Base-by-base conservation (phyloP, 2,797 vertebrate genomes). In the Gambelia wislizenii region DNA sequence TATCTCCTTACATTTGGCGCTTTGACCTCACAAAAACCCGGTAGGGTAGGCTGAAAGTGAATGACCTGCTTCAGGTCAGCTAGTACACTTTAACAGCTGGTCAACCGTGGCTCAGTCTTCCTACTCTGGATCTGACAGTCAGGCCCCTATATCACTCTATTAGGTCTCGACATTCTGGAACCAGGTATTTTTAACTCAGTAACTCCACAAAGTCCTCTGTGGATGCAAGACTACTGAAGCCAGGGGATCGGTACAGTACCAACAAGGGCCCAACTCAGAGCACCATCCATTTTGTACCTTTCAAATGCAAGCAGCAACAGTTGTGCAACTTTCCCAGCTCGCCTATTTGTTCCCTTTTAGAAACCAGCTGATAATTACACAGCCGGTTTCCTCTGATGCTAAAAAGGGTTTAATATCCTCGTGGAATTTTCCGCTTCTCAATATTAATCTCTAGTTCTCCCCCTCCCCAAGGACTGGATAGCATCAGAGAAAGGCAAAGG, bases 391-490 rank as follows among this genome's bases (percentile, higher is more conserved):
- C 82, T 69, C 25, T 64, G 49, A 56, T 18, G 16, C 77, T 77
- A 59, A 75, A 56, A 70, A 56, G 10, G 83, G 30, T 39, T 64
- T 44, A 77, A 3, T 59, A 72, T 77, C 61, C 84, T 4, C 18
- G 30, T 83, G 84, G 87, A 88, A 91, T 64, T 89, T 89, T 86
- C 90, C 84, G 86, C 44, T 70, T 77, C 70, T 82, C 61, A 80
- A 49, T 82, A 8, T 77, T 18, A 7, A 36, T 56, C 6, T 69
- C 18, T 25, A 20, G 27, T 47, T 72, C 44, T 64, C 33, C 27
- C 27, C n/a, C 64, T 47, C 10, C 64, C 52, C 64, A 84, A 61
- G 30, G 44, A 16, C 42, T 44, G 12, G 84, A 16, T 27, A 4
- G n/a, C 69, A 13, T 52, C 27, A 75, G 79, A 83, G 18, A 69